Evolutionary conservation across 2,797 vertebrate genomes (phyloP).

Genomic region (Morus bassanus): DNA sequence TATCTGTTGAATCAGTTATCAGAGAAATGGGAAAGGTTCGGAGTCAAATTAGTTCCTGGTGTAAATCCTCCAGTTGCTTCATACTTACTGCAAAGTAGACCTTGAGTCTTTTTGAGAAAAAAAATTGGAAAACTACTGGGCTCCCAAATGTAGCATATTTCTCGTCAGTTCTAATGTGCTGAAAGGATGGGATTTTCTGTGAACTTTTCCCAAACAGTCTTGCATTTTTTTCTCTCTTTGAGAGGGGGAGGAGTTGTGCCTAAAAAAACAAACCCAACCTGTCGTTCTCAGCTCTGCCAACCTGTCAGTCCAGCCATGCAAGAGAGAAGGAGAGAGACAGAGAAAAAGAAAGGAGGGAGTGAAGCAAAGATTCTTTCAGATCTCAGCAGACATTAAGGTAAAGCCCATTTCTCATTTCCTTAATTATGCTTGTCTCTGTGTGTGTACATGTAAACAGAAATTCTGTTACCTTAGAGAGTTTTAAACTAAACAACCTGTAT

Average conservation of each 20-base stretch:
- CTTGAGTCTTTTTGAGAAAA: background rate
- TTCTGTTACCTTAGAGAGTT: conserved; percentile 1
- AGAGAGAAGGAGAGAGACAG: conserved; percentile 47
- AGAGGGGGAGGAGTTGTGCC: conserved; percentile 57
- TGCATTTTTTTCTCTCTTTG: conserved; percentile 28
- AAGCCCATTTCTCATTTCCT: conserved; percentile 26
- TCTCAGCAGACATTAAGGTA: conserved; percentile 46
- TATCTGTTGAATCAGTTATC: background rate
- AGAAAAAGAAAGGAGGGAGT: conserved; percentile 28
- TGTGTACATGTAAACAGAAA: background rate
- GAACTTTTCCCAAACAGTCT: conserved; percentile 45
- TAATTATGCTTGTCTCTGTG: background rate
- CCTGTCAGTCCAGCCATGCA: conserved; percentile 69
- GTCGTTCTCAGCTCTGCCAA: conserved; percentile 61
- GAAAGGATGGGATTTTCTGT: conserved; percentile 54
- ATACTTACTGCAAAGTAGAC: background rate
- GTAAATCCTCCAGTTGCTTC: background rate
- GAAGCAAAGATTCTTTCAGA: conserved; percentile 25
- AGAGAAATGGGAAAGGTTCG: background rate
- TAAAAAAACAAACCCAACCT: conserved; percentile 71
- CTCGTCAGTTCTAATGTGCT: background rate
- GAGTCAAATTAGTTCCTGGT: background rate
- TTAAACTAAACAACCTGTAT: background rate
- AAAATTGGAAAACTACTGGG: background rate
- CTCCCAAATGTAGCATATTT: background rate